Evolutionary conservation across 2,888 invertebrate species (phyloP).

Genomic region (Bellardia pandia): DNA sequence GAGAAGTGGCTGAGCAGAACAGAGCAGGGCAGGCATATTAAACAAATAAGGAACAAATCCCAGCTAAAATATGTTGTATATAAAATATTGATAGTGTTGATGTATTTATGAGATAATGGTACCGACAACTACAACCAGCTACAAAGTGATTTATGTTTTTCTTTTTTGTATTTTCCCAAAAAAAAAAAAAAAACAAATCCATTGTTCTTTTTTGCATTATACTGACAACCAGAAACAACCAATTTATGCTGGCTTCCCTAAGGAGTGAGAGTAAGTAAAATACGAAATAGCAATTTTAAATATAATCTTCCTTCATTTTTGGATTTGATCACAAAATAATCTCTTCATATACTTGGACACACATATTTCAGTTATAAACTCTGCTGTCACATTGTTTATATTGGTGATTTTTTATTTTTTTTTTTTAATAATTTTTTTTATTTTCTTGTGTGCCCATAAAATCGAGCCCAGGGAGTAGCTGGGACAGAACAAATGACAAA

Average conservation of each 20-base stretch:
- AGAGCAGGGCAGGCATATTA: conserved; percentile 31
- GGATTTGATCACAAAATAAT: conserved; percentile 34
- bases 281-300: conserved; percentile 72
- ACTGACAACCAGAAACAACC: conserved; percentile 7
- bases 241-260: conserved; percentile 64
- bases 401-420: neutral
- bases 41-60: conserved; percentile 70
- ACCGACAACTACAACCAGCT: conserved; percentile 54
- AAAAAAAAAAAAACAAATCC: conserved; percentile 16
- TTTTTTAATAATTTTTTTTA: neutral
- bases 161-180: conserved; percentile 57
- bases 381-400: conserved; percentile 65
- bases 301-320: conserved; percentile 71
- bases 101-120: conserved; percentile 74
- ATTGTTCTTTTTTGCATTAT: conserved; percentile 53
- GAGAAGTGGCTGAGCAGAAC: neutral
- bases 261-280: conserved; percentile 73
- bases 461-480: conserved; percentile 32
- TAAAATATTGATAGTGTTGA: conserved; percentile 73
- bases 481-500: conserved; percentile 67
- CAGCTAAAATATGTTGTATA: conserved; percentile 54
- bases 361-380: conserved; percentile 57
- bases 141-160: conserved; percentile 71
- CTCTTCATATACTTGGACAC: conserved; percentile 51
- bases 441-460: conserved; percentile 28